Evolutionary conservation across 2,113 vertebrate genomes (phyloP).

Genomic region (Carassius carassius): DNA sequence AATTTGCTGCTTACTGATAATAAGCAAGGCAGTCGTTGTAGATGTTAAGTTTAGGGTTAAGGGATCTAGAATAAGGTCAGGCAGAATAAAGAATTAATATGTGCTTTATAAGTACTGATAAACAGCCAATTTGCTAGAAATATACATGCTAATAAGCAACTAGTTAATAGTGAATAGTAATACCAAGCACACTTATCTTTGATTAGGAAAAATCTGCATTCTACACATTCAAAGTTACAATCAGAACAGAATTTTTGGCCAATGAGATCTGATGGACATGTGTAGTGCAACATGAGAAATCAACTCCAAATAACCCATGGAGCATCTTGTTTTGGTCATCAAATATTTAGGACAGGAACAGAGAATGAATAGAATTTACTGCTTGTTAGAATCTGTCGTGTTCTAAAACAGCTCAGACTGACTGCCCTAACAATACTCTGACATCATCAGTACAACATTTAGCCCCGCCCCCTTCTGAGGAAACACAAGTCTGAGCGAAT

Average conservation of each 20-base stretch:
- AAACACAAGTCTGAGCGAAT: neutral
- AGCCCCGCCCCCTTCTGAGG: neutral
- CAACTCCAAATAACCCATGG: neutral
- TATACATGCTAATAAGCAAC: too few relatives aligned
- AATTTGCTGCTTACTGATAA: too few relatives aligned
- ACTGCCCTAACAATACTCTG: neutral
- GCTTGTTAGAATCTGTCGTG: neutral
- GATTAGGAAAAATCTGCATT: neutral
- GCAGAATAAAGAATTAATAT: too few relatives aligned
- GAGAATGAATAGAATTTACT: neutral
- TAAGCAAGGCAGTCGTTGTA: too few relatives aligned
- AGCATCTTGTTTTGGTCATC: neutral
- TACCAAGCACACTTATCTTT: too few relatives aligned
- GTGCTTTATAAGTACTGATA: too few relatives aligned
- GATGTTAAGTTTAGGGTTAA: too few relatives aligned
- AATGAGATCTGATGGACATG: neutral
- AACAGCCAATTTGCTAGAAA: too few relatives aligned
- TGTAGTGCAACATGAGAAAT: neutral
- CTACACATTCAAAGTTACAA: neutral
- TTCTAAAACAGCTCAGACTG: neutral
- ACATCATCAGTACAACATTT: neutral
- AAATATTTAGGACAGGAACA: neutral
- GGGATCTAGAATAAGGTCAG: too few relatives aligned
- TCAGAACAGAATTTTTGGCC: neutral
- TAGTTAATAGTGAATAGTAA: too few relatives aligned